Evolutionary conservation across 2,113 vertebrate species (phyloP).

Genomic region (Salminus brasiliensis): DNA sequence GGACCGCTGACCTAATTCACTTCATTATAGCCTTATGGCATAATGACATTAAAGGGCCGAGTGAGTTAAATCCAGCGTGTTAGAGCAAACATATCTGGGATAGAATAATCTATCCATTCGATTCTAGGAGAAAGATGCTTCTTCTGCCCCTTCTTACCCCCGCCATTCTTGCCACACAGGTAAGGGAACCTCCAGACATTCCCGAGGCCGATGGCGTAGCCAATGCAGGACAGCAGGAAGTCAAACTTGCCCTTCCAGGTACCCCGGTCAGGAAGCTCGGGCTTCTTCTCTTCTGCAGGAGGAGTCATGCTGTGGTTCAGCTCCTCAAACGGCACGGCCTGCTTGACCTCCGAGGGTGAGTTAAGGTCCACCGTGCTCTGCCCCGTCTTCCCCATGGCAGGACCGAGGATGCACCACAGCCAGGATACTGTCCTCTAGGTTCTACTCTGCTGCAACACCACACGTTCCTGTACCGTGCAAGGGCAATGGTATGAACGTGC

Average conservation of each 20-base stretch:
- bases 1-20: too few relatives aligned
- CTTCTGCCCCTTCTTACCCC: slow-evolving; percentile 76
- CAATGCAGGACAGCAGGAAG: slow-evolving; percentile 88
- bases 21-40: too few relatives aligned
- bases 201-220: slow-evolving; percentile 88
- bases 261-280: slow-evolving; percentile 79
- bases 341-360: slow-evolving; percentile 79
- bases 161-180: slow-evolving; percentile 91
- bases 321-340: slow-evolving; percentile 77
- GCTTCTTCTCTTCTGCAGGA: slow-evolving; percentile 54
- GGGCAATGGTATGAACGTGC: background rate
- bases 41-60: too few relatives aligned
- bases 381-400: slow-evolving; percentile 83
- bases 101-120: too few relatives aligned
- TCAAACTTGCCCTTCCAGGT: slow-evolving; percentile 92
- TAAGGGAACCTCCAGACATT: slow-evolving; percentile 94
- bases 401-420: too few relatives aligned
- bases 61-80: too few relatives aligned
- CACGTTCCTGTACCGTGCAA: background rate
- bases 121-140: too few relatives aligned
- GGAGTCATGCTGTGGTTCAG: slow-evolving; percentile 52
- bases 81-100: too few relatives aligned
- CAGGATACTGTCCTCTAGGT: slow-evolving; percentile 42
- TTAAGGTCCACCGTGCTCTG: slow-evolving; percentile 79
- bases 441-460: slow-evolving; percentile 26